phyloP scores from a whole-genome alignment of 1,140 invertebrate species.

The Lepidotrigona ventralis region DNA sequence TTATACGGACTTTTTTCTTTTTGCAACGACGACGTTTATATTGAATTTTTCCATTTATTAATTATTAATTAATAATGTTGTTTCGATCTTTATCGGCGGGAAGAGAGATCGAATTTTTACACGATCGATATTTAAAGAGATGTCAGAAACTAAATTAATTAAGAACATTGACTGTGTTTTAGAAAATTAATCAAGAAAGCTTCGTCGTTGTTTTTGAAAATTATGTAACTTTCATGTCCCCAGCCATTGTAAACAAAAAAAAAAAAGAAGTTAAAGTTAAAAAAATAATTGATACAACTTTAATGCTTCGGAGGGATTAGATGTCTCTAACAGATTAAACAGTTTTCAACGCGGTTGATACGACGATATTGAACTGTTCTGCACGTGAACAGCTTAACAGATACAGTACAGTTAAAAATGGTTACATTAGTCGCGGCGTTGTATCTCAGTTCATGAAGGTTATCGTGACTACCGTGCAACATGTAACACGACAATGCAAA shows the following conservation, averaged over 20 bases:
- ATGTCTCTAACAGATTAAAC: neutral
- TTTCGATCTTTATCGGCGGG: no score
- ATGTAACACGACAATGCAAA: neutral
- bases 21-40: no score
- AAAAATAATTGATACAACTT: neutral
- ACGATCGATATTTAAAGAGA: no score
- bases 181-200: no score
- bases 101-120: no score
- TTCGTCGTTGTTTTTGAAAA: no score
- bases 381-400: neutral
- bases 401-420: neutral
- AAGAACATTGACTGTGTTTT: no score
- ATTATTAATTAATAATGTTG: no score
- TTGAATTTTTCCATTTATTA: no score
- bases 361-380: neutral
- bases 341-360: neutral
- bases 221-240: no score
- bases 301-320: neutral
- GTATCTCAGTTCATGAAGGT: neutral
- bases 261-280: neutral
- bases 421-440: neutral
- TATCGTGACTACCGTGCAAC: neutral
- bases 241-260: neutral
- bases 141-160: no score
- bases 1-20: neutral